Base-by-base conservation (phyloP, 1,140 invertebrate species). In the Euglossa dilemma region DNA sequence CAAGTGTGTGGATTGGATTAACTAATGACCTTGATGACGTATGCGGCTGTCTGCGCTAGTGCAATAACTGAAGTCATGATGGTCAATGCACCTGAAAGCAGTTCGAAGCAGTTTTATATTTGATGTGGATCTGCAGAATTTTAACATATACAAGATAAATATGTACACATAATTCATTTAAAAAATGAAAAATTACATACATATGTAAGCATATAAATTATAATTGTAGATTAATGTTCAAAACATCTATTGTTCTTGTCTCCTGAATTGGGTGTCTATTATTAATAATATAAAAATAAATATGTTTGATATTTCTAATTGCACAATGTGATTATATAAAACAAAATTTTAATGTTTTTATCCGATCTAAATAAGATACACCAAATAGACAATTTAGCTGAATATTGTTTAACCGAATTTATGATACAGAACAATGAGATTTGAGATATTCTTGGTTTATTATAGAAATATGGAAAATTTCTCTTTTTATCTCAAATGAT, bases 1-100 rank as follows among this genome's bases (percentile, higher is more conserved):
- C 59, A 50, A 88, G 61, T 81, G 64, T 70, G 43, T 66, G 47
- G 85, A 89, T 89, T 89, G 69, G 84, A 89, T 89, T 89, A 83
- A 88, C 56, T 88, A 56, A 73, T 80, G 80, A 84, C 84, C 84
- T 88, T 89, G 84, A 56, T 85, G 76, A 77, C 57, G 50, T 57
- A 83, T 61, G 77, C 67, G 18, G 59, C 43, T 61, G 75, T 67
- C 50, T 73, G 54, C 43, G 23, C 50, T 78, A 70, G 54, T 83
- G 20, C 52, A 79, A 69, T 63, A 79, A 67, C 45, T 71, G 23
- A 54, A 61, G 79, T 78, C 52, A 61, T 14, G 47, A 75, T 86
- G 85, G 85, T 86, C 81, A 86, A 84, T 81, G 78, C 77, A 88
- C 84, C 45, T 89, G 45, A 88, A 80, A 80, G 28, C 57, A 67